These are phyloP conservation scores for Cataglyphis hispanica DNA, from an alignment of 1,140 invertebrate species.

Conservation along the genomic window DNA sequence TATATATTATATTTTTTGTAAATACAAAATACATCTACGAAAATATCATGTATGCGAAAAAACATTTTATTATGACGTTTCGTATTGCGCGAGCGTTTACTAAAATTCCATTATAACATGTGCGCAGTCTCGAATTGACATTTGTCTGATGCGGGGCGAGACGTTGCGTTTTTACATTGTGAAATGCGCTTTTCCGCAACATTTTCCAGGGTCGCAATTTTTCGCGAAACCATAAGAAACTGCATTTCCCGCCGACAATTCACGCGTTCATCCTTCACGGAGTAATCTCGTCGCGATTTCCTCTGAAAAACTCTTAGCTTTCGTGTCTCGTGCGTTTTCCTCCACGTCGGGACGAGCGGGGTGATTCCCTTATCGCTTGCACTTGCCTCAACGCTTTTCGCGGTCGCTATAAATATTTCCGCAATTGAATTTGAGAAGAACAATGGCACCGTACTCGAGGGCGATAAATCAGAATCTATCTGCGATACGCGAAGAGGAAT, in stretches of 20 bases:
- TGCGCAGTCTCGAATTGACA: constrained; percentile 36
- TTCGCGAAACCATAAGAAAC: constrained; percentile 15
- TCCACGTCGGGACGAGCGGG: background rate
- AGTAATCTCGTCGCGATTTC: constrained; percentile 36
- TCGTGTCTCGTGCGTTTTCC: constrained; percentile 41
- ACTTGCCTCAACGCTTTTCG: constrained; percentile 37
- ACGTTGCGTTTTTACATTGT: background rate
- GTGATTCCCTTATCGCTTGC: constrained; percentile 49
- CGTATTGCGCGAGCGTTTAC: background rate
- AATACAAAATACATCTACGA: no score
- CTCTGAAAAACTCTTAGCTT: constrained; percentile 23
- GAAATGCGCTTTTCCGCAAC: constrained; percentile 36
- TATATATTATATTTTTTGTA: background rate
- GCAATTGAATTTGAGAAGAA: constrained; percentile 62
- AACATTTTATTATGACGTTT: background rate
- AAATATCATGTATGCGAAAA: background rate
- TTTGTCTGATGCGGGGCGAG: constrained; percentile 10
- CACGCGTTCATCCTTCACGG: constrained; percentile 47
- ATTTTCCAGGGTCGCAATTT: constrained; percentile 45
- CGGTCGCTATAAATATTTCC: constrained; percentile 58
- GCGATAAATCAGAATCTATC: constrained; percentile 61
- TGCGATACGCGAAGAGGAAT: constrained; percentile 27
- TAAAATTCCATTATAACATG: constrained; percentile 26
- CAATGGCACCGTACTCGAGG: constrained; percentile 39
- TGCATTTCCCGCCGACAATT: constrained; percentile 41